These are phyloP conservation scores for Podabrus alpinus DNA, from an alignment of 2,888 invertebrate species.

Conservation along the genomic window DNA sequence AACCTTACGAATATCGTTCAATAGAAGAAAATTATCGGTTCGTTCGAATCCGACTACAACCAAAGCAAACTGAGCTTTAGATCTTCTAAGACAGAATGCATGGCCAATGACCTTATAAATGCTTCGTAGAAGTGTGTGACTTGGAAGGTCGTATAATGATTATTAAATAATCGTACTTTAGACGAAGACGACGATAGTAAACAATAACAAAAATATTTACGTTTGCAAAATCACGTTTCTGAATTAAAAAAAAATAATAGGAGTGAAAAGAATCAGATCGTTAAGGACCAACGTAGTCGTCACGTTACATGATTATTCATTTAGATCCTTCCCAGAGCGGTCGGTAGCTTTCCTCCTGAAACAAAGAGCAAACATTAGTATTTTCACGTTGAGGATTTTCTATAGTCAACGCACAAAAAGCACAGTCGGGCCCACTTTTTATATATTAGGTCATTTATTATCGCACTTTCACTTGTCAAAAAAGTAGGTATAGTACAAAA, in stretches of 20 bases:
- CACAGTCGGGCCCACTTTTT: slow-evolving; percentile 27
- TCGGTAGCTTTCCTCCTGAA: slow-evolving; percentile 17
- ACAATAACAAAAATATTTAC: slow-evolving; percentile 13
- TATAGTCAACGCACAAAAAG: slow-evolving; percentile 24
- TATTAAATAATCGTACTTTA: slow-evolving; percentile 20
- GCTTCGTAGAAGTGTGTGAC: slow-evolving; percentile 39
- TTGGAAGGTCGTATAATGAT: slow-evolving; percentile 42
- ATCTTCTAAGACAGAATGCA: slow-evolving; percentile 46
- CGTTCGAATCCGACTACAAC: slow-evolving; percentile 29
- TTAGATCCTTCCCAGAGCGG: slow-evolving; percentile 2
- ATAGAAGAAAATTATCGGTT: slow-evolving; percentile 18
- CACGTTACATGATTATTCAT: slow-evolving; percentile 13
- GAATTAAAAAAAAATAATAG: background rate
- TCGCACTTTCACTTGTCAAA: slow-evolving; percentile 26
- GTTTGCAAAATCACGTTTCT: background rate
- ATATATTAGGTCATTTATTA: slow-evolving; percentile 31
- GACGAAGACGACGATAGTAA: slow-evolving; percentile 11
- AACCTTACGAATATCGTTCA: slow-evolving; percentile 25
- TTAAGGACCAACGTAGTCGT: background rate
- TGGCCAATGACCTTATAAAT: slow-evolving; percentile 50
- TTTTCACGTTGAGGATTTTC: slow-evolving; percentile 24
- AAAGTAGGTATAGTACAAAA: slow-evolving; percentile 24
- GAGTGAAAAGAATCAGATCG: background rate
- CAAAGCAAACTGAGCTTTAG: slow-evolving; percentile 43
- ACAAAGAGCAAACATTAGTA: slow-evolving; percentile 28